Percentiles rank a stretch among this genome's conserved stretches.
Evolutionary conservation across 2,888 invertebrate species (phyloP).

Genomic region (Sipha maydis): DNA sequence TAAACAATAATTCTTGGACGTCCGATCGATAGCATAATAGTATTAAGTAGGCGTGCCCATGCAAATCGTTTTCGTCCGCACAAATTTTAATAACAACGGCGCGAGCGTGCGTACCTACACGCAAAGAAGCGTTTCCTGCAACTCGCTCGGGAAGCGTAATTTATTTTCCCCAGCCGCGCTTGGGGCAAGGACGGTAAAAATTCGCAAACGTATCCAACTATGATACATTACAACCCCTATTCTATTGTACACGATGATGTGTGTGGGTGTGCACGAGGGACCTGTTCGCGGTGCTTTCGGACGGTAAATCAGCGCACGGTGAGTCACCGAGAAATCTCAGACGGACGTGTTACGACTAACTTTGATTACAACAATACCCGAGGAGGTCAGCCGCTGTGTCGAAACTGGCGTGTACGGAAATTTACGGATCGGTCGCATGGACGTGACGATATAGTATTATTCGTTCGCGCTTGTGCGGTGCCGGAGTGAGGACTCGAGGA

Average conservation of each 20-base stretch:
- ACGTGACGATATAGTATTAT: too few species aligned
- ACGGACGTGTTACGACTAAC: too few species aligned
- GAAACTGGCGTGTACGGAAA: too few species aligned
- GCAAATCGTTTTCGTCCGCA: neutral
- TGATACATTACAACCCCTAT: neutral
- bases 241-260: neutral
- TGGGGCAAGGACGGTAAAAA: neutral
- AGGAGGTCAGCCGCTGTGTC: too few species aligned
- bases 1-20: too few species aligned
- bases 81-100: neutral
- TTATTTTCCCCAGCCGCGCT: neutral
- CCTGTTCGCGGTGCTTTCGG: too few species aligned
- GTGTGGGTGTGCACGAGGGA: neutral
- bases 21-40: neutral
- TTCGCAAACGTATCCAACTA: neutral
- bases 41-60: neutral
- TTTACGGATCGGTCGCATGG: too few species aligned
- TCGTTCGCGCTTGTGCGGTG: too few species aligned
- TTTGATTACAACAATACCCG: too few species aligned
- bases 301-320: too few species aligned
- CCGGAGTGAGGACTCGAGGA: too few species aligned
- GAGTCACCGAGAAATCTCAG: too few species aligned
- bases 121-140: neutral
- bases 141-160: neutral
- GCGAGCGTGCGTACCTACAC: constrained; percentile 5